Base-by-base conservation (phyloP, 2,113 vertebrate genomes). In the Burhinus oedicnemus region DNA sequence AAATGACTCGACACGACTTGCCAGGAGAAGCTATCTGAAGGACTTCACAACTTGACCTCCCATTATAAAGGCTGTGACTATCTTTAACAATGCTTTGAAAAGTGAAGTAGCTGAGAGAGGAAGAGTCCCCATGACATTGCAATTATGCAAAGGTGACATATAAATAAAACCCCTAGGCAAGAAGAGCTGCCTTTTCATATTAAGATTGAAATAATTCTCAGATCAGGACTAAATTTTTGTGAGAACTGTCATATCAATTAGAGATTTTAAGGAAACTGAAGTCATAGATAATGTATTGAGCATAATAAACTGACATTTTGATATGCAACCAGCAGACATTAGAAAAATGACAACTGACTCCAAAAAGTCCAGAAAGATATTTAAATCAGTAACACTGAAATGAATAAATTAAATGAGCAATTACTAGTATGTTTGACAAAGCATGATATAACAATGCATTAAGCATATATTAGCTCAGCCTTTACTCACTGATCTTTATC, bases 161-260 rank as follows among this genome's bases (percentile, higher is more conserved):
- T 2, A 89, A 93, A 94, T 74, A 88, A 29, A 77, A 27, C 38
- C 86, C 36, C 11, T 12, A 52, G 69, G 95, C 91, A 90, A 27
- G 69, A 70, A 60, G 74, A 70, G 78, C 60, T 94, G 96, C 55
- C 94, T 96, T 87, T 78, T 64, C 65, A 23, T 36, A 54, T 76
- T 40, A 34, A 52, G 36, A 72, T 1, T 78, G 93, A 80, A 97
- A 83, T 76, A 76, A 89, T 75, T 72, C 94, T 87, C n/a, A 58
- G 83, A 79, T 94, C 87, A 52, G 18, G 87, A 82, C 84, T 23
- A 38, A 17, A 9, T 70, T 88, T 47, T 79, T 92, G 45, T 32
- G 93, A 96, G 62, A 91, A 77, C 74, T 97, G 80, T 90, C 84
- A 94, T 51, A 91, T 93, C 93, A 95, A 97, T 96, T 95, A 94